Percentiles rank a stretch among this genome's conserved stretches.
Conservation (phyloP, 2,113 vertebrate genomes). For the Anguilla rostrata region DNA sequence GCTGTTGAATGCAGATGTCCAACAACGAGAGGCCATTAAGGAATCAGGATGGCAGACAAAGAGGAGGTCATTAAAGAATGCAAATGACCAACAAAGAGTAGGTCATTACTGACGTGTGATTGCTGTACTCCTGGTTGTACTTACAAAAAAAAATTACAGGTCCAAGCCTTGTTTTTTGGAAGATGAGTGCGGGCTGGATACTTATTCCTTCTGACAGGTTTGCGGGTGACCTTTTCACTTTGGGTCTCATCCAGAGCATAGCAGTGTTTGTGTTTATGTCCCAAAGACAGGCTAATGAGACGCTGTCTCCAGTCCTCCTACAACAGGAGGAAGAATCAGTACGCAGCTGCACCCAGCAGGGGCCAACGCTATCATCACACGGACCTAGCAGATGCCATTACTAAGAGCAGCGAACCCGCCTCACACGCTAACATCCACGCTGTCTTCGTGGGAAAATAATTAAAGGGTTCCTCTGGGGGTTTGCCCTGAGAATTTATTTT, state of each 20-base stretch:
- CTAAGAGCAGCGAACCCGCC: not conserved
- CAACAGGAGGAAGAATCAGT: constrained; percentile 45
- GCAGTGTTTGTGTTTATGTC: constrained; percentile 46
- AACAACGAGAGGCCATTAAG: too few species aligned
- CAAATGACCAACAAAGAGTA: not conserved
- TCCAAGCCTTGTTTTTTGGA: not conserved
- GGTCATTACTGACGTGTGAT: not conserved
- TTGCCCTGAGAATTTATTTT: not conserved
- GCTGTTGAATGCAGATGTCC: not conserved
- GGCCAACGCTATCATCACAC: constrained; percentile 27
- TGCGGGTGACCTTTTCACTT: constrained; percentile 48
- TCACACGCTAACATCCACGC: not conserved
- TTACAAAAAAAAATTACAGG: not conserved
- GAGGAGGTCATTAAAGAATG: not conserved
- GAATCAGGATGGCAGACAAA: not conserved
- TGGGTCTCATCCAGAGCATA: constrained; percentile 38
- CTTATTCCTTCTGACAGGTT: constrained; percentile 10
- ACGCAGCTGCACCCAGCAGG: constrained; percentile 67
- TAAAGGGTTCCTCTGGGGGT: not conserved
- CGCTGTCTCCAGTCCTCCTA: constrained; percentile 49
- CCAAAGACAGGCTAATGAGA: constrained; percentile 55
- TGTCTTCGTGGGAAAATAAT: not conserved
- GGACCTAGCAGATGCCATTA: not conserved
- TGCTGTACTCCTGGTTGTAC: not conserved
- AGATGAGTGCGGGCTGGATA: not conserved